Evolutionary conservation across 64 coral and sea anemone genomes (phyloP), one percentile per base, ranked within the genome.

Genomic region (Catalaphyllia jardinei): DNA sequence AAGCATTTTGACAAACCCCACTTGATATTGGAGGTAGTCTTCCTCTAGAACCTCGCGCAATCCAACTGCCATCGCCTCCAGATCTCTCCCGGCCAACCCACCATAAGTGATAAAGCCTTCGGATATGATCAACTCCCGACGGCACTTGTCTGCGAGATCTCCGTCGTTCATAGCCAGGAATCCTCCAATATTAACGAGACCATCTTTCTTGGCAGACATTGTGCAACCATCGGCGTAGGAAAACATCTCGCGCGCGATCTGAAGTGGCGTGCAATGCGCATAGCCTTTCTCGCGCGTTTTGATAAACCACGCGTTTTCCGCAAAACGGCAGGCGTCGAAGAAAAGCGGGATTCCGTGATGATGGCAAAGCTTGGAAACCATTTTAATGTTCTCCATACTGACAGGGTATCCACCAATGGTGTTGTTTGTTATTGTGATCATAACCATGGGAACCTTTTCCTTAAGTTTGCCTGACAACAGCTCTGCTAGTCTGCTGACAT

Each of bases 31-130:
- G 10, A 94, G 73, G 49, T 94, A 94, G 49, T 73, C 59, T 77
- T 85, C 92, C 24, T 94, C 79, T 10, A 94, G 87, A 0, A 89
- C 62, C 76, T 94, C 92, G 0, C 67, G 54, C 4, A 94, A 61
- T 0, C 92, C 92, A 0, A 89, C 78, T 24, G 92, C 92, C 49
- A 94, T 89, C 11, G 92, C 92, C 49, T 94, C 92, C 7, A 94
- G 86, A 60, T 94, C 92, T 52, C 92, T 71, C 14, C 92, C 92
- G 29, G 92, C 87, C 1, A 94, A 18, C 11, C 92, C 92, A 8
- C 92, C 92, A 35, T 94, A 94, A 1, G 92, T 94, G 3, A 89
- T 22, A 86, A 94, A 94, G 10, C 92, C 92, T 15, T 94, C 92
- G 31, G 92, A 89, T 28, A 94, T 79, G 24, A 94, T 75, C 12